These are phyloP conservation scores for Phocoena sinus DNA, from an alignment of 2,113 vertebrate species.

Conservation along the genomic window DNA sequence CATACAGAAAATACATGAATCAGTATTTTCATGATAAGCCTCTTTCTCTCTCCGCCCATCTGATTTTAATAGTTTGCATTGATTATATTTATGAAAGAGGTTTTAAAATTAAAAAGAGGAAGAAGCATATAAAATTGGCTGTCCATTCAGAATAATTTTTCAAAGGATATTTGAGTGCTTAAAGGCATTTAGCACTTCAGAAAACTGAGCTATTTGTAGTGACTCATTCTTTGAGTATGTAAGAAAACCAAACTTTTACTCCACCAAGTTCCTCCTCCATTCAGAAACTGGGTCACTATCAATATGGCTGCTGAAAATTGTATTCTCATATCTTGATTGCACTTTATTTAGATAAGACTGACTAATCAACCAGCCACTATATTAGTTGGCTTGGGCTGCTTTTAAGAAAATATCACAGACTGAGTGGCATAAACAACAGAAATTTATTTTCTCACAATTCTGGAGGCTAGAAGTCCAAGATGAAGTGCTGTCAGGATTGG, in stretches of 20 bases:
- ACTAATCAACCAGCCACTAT: not conserved
- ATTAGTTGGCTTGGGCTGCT: too few relatives aligned
- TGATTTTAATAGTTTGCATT: not conserved
- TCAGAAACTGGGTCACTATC: not conserved
- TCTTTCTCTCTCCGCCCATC: not conserved
- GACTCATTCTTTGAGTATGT: not conserved
- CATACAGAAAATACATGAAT: not conserved
- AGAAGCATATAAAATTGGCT: not conserved
- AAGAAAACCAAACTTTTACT: not conserved
- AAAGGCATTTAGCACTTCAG: not conserved
- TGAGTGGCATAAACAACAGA: not conserved
- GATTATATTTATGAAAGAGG: not conserved
- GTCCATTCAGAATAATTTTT: not conserved
- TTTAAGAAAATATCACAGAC: not conserved
- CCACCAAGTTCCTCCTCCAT: not conserved
- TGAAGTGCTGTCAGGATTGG: not conserved
- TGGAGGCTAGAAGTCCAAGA: not conserved
- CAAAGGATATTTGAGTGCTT: not conserved
- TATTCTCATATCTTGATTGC: too few relatives aligned
- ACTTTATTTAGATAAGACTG: not conserved
- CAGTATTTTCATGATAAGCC: not conserved
- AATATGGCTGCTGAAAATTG: not conserved
- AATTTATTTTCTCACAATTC: not conserved
- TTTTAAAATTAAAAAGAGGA: not conserved
- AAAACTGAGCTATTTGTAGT: not conserved